Base-by-base conservation (phyloP, 2,797 vertebrate genomes). In the Molossus molossus region DNA sequence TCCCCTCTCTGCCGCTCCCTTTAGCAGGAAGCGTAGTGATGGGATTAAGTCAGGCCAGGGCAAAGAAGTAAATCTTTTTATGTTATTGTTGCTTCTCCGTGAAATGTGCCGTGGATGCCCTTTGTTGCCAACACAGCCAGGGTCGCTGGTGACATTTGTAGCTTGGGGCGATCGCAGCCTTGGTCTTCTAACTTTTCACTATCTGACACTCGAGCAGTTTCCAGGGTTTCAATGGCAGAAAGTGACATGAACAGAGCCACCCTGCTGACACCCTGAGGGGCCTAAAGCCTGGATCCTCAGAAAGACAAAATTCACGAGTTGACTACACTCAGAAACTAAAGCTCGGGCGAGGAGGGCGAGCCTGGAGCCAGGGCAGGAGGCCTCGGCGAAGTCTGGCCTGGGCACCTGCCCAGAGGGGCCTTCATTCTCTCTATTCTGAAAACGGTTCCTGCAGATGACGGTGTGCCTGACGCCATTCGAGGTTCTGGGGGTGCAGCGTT, bases 161-260 rank as follows among this genome's bases (percentile, higher is more conserved):
- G 79, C 79, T 75, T 11, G n/a, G 53, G 64, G 89, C 62, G 50
- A 55, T 83, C 18, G 0, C 0, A 5, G 90, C 33, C 45, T 79
- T 37, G 58, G 80, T 48, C 45, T 75, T 73, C 45, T 89, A 73
- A 79, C 75, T 84, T 93, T 65, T 86, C 57, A 79, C 87, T 76
- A 90, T 89, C 92, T 83, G 55, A 60, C 92, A 33, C 17, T 27
- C 23, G 12, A 57, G 69, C 15, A 8, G 62, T 79, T 91, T 89
- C 67, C 94, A 89, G 87, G 60, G 48, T 93, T 85, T 94, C 48
- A 92, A 67, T 77, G 92, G n/a, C 57, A 81, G 40, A 23, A 53
- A 33, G 40, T 10, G 5, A 57, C 29, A 33, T n/a, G 69, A 65
- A 95, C 62, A 91, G 58, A 93, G 33, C 3, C 67, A 72, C 33